These are phyloP conservation scores for Zygaena filipendulae DNA, from an alignment of 2,888 invertebrate genomes.

Conservation along the genomic window DNA sequence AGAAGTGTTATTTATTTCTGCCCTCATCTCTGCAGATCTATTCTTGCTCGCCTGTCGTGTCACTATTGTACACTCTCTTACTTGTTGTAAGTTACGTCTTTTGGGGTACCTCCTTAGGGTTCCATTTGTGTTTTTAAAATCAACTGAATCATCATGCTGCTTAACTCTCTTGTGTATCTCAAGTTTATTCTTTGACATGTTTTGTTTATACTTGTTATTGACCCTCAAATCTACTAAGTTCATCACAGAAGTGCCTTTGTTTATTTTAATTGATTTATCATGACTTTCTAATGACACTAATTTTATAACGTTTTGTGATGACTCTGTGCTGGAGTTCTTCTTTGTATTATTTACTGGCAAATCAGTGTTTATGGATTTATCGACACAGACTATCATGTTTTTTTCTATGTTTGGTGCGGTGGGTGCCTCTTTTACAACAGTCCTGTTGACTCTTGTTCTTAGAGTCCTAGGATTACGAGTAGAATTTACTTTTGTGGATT, in stretches of 20 bases:
- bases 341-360: slow-evolving; percentile 19
- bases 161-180: slow-evolving; percentile 20
- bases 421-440: slow-evolving; percentile 34
- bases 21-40: slow-evolving; percentile 19
- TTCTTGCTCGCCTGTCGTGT: too few species aligned
- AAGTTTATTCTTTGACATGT: slow-evolving; percentile 14
- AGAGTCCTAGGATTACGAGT: slow-evolving; percentile 37
- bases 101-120: slow-evolving; percentile 45
- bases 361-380: slow-evolving; percentile 38
- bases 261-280: slow-evolving; percentile 26
- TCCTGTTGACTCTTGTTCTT: slow-evolving; percentile 34
- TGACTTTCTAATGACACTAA: slow-evolving; percentile 34
- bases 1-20: slow-evolving; percentile 24
- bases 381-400: slow-evolving; percentile 36
- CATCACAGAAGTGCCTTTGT: slow-evolving; percentile 38
- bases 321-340: slow-evolving; percentile 44
- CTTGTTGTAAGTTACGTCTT: slow-evolving; percentile 31
- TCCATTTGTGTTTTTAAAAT: not conserved
- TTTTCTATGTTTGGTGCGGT: slow-evolving; percentile 22
- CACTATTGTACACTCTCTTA: slow-evolving; percentile 19
- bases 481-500: slow-evolving; percentile 50
- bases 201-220: slow-evolving; percentile 20
- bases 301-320: slow-evolving; percentile 46
- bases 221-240: slow-evolving; percentile 38
- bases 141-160: not conserved